phyloP scores from a whole-genome alignment of 2,888 invertebrate species.

The Drosophila pseudotalamancana region DNA sequence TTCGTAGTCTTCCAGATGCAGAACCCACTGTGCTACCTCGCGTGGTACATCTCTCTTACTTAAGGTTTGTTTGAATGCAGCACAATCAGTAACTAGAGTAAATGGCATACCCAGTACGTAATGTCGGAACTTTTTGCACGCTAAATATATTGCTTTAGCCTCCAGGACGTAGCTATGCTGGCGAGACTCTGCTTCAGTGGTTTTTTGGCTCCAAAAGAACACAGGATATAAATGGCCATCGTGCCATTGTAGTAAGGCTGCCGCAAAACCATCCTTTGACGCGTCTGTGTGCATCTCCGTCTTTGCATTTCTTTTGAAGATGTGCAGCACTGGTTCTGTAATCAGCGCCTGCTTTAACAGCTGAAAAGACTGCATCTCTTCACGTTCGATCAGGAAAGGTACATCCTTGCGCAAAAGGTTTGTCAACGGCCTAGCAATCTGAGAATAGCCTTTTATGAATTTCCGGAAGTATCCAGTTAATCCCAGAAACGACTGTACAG shows the following conservation, averaged over 20 bases:
- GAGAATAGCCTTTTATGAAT: conserved; percentile 2
- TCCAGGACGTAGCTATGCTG: background rate
- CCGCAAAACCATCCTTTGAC: background rate
- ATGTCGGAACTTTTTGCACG: no score
- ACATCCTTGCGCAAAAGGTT: conserved; percentile 12
- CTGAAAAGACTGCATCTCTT: conserved; percentile 19
- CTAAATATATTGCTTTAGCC: no score
- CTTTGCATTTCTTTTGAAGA: background rate
- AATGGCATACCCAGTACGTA: no score
- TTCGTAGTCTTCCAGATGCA: no score
- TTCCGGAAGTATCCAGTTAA: conserved; percentile 7
- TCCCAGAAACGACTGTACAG: conserved; percentile 16
- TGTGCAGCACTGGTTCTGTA: background rate
- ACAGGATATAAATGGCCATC: background rate
- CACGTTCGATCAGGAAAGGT: conserved; percentile 5
- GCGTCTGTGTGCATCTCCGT: background rate
- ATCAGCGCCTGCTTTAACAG: conserved; percentile 16
- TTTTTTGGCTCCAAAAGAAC: background rate
- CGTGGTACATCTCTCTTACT: no score
- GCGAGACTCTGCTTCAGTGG: background rate
- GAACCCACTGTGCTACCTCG: no score
- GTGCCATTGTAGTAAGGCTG: background rate
- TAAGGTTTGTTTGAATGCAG: no score
- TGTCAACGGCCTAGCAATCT: conserved; percentile 12
- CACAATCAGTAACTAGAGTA: no score